A percentile compares a stretch with the other conserved stretches of the same genome.
phyloP scores from a whole-genome alignment of 1,140 invertebrate species.

The Drosophila oshimai region DNA sequence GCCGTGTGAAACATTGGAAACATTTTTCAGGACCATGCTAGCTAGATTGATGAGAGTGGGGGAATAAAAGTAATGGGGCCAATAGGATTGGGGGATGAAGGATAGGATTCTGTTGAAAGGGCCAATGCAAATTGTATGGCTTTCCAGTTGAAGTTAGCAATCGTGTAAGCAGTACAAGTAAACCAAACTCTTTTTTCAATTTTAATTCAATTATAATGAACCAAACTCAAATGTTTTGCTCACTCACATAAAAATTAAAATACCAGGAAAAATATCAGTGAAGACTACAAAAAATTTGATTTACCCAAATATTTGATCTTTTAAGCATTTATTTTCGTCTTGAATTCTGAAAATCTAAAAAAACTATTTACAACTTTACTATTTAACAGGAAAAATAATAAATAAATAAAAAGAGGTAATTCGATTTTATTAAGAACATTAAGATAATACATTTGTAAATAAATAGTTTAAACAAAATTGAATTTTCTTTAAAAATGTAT shows the following conservation, averaged over 20 bases:
- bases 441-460: neutral
- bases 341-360: too few species aligned
- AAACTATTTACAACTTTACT: conserved; percentile 13
- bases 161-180: conserved; percentile 45
- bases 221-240: too few species aligned
- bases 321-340: too few species aligned
- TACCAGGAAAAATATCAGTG: neutral
- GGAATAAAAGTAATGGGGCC: neutral
- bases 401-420: neutral
- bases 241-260: too few species aligned
- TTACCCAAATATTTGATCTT: conserved; percentile 26
- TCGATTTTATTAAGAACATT: too few species aligned
- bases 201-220: conserved; percentile 11
- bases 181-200: neutral
- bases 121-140: conserved; percentile 42
- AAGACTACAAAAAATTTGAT: conserved; percentile 22
- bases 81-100: neutral
- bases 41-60: conserved; percentile 15
- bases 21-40: conserved; percentile 28
- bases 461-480: too few species aligned
- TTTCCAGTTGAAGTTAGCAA: conserved; percentile 47
- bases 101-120: neutral
- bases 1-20: conserved; percentile 30
- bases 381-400: neutral
- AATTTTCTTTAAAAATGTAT: too few species aligned